Conservation (phyloP, 2,113 vertebrate species). For the Dasyurus viverrinus region DNA sequence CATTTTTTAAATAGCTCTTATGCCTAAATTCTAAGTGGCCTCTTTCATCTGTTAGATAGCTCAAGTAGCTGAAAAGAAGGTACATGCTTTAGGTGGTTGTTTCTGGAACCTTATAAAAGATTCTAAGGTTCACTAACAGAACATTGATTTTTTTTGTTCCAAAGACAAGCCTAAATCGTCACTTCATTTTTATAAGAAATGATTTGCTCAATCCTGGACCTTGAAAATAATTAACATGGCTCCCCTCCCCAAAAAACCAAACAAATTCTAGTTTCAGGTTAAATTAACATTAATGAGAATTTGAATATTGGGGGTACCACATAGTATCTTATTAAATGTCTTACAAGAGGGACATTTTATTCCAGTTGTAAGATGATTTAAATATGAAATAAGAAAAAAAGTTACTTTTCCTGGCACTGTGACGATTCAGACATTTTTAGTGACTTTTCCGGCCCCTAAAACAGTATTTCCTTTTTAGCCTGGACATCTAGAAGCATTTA, state of each 20-base stretch:
- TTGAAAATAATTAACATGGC: slow-evolving; percentile 24
- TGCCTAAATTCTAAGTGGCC: not conserved
- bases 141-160: slow-evolving; percentile 42
- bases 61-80: not conserved
- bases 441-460: slow-evolving; percentile 40
- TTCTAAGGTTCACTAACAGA: slow-evolving; percentile 23
- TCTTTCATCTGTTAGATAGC: not conserved
- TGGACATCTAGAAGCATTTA: not conserved
- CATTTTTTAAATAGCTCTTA: not conserved
- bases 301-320: slow-evolving; percentile 19
- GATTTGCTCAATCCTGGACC: slow-evolving; percentile 45
- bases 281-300: slow-evolving; percentile 34
- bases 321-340: slow-evolving; percentile 23
- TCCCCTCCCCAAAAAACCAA: no score
- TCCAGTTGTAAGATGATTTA: slow-evolving; percentile 31
- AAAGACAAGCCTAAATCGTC: slow-evolving; percentile 2
- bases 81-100: not conserved
- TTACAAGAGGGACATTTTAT: slow-evolving; percentile 59
- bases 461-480: slow-evolving; percentile 6
- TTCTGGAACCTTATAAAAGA: not conserved
- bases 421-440: slow-evolving; percentile 1
- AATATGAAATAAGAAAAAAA: slow-evolving; percentile 56
- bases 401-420: slow-evolving; percentile 44
- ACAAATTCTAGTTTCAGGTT: slow-evolving; percentile 20
- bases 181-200: slow-evolving; percentile 38